Base-by-base conservation (phyloP, 1,140 invertebrate species). In the Saccostrea glomerata region DNA sequence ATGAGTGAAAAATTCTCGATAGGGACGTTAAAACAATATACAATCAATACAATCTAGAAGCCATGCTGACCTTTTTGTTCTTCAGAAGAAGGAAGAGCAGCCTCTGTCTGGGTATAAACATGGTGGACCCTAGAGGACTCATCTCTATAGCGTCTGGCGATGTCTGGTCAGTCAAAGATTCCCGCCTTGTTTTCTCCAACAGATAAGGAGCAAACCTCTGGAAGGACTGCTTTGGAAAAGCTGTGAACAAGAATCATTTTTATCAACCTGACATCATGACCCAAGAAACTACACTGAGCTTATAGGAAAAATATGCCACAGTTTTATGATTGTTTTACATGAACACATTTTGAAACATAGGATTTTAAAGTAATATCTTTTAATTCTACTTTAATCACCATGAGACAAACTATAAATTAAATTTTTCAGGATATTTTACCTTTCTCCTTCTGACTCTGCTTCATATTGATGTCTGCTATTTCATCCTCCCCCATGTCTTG, bases 31-130 rank as follows among this genome's bases (percentile, higher is more conserved):
- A n/a, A n/a, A n/a, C n/a, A n/a, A n/a, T n/a, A n/a, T n/a, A n/a
- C n/a, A n/a, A n/a, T n/a, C n/a, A n/a, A n/a, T n/a, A n/a, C n/a
- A n/a, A n/a, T n/a, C n/a, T n/a, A n/a, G n/a, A n/a, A n/a, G n/a
- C n/a, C n/a, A n/a, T n/a, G n/a, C 94, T 93, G 94, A 97, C 97
- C 93, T 96, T 94, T 92, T 96, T 95, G 91, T 96, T 96, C 86
- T 96, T 94, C 17, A 97, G 91, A 88, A 95, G 95, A 20, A 97
- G 96, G 66, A 97, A 92, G 23, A 97, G 93, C 36, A 97, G 94
- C 87, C 96, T 96, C 94, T 97, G 97, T 63, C 97, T 94, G 0
- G 97, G 97, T 87, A 97, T 96, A 93, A 97, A 97, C 60, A 92
- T 89, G 85, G 90, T 84, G 82, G 82, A 77, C 1, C 70, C 70